Evolutionary conservation across 1,140 invertebrate species (phyloP).

Genomic region (Aethina tumida): DNA sequence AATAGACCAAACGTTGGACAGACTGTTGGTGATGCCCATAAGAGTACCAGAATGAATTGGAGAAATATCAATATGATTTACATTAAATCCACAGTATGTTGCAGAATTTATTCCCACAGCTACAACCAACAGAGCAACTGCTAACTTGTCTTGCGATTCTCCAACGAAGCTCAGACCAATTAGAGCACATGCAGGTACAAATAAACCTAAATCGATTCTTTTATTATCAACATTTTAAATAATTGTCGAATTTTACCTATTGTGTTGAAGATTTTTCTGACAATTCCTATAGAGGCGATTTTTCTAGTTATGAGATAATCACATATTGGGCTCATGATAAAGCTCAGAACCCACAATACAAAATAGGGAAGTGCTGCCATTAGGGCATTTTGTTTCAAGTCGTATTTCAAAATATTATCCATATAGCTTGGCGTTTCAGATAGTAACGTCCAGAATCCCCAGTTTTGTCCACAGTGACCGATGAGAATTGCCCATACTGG

Average conservation of each 20-base stretch:
- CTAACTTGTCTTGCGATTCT: constrained; percentile 32
- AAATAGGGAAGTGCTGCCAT: constrained; percentile 72
- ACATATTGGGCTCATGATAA: constrained; percentile 50
- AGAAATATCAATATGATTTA: constrained; percentile 61
- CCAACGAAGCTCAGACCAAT: constrained; percentile 49
- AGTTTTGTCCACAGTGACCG: constrained; percentile 77
- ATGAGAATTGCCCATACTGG: constrained; percentile 75
- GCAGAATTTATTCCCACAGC: constrained; percentile 66
- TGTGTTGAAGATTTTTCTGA: constrained; percentile 56
- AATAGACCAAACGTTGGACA: constrained; percentile 41
- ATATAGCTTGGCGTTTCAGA: constrained; percentile 87
- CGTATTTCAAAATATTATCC: constrained; percentile 64
- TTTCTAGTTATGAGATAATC: constrained; percentile 50
- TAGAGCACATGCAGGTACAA: constrained; percentile 47
- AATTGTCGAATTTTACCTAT: constrained; percentile 49
- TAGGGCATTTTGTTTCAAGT: constrained; percentile 70
- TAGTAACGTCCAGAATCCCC: constrained; percentile 86
- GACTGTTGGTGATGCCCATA: constrained; percentile 68
- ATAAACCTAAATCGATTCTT: constrained; percentile 43
- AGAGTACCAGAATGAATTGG: constrained; percentile 56
- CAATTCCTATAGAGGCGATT: constrained; percentile 39
- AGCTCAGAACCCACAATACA: constrained; percentile 56
- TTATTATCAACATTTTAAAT: too few relatives aligned
- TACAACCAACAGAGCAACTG: constrained; percentile 48
- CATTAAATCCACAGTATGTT: constrained; percentile 53